Conservation (phyloP, 30 jellyfish, hydroid and myxozoan genomes). For the Morbakka virulenta region DNA sequence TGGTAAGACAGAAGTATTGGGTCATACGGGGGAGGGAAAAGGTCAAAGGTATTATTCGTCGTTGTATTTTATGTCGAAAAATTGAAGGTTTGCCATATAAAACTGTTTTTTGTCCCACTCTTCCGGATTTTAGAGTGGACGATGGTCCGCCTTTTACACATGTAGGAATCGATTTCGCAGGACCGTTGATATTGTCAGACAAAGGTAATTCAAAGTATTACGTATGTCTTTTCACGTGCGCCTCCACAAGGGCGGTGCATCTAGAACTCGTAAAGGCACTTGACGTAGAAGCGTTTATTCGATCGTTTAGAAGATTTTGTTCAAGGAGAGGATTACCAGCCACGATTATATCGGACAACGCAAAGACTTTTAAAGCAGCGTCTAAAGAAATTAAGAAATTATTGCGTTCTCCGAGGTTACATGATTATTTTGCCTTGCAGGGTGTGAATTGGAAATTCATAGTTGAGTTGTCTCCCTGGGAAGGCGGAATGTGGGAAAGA, state of each 20-base stretch:
- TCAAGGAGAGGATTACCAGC: conserved; percentile 32
- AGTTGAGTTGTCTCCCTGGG: conserved; percentile 26
- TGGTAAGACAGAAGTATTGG: conserved; percentile 32
- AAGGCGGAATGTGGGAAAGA: conserved; percentile 57
- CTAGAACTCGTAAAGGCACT: conserved; percentile 24
- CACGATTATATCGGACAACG: conserved; percentile 26
- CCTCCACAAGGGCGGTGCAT: conserved; percentile 49
- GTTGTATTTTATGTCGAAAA: conserved; percentile 21
- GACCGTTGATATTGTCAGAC: conserved; percentile 10
- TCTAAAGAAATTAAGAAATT: conserved; percentile 20
- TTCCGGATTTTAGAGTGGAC: conserved; percentile 21
- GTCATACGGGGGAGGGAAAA: conserved; percentile 35
- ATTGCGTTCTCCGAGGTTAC: conserved; percentile 18
- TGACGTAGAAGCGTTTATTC: background rate
- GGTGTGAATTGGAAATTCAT: conserved; percentile 27
- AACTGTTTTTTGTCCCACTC: conserved; percentile 1
- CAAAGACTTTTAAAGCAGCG: conserved; percentile 10
- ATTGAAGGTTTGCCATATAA: conserved; percentile 45
- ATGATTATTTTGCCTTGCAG: background rate
- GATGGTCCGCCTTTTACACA: conserved; percentile 34
- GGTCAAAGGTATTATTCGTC: background rate
- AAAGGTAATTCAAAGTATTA: background rate
- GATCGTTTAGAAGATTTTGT: conserved; percentile 1
- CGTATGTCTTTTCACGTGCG: conserved; percentile 49
- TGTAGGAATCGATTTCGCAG: conserved; percentile 49